Conservation (phyloP, 2,888 invertebrate species). For the Helleia helle region DNA sequence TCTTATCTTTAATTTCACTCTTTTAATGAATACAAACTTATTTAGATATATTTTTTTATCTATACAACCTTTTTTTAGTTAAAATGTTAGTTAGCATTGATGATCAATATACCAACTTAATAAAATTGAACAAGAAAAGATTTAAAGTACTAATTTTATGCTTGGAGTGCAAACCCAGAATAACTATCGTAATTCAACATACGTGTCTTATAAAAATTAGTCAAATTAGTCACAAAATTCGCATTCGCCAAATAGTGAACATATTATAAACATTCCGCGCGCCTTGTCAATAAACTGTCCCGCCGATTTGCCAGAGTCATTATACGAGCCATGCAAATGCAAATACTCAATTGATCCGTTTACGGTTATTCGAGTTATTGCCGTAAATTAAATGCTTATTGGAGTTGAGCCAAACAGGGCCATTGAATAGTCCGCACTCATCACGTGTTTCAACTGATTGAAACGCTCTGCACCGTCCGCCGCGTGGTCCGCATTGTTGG, state of each 20-base stretch:
- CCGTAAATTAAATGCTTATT: slow-evolving; percentile 31
- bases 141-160: too few relatives aligned
- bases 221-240: background rate
- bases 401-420: slow-evolving; percentile 13
- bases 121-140: too few relatives aligned
- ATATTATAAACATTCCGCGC: background rate
- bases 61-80: too few relatives aligned
- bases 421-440: slow-evolving; percentile 11
- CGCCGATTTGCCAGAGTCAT: slow-evolving; percentile 16
- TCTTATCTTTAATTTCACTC: too few relatives aligned
- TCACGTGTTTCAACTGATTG: background rate
- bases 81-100: too few relatives aligned
- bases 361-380: slow-evolving; percentile 30
- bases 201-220: background rate
- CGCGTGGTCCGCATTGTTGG: background rate
- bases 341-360: slow-evolving; percentile 34
- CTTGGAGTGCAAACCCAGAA: too few relatives aligned
- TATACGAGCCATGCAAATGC: slow-evolving; percentile 28
- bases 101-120: too few relatives aligned
- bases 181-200: background rate
- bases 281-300: background rate
- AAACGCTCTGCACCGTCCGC: background rate
- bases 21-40: too few relatives aligned
- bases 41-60: too few relatives aligned
- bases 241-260: background rate